Percentiles rank a stretch among this genome's conserved stretches.
Conservation (phyloP, 1,140 invertebrate genomes). For the Semibalanus balanoides region DNA sequence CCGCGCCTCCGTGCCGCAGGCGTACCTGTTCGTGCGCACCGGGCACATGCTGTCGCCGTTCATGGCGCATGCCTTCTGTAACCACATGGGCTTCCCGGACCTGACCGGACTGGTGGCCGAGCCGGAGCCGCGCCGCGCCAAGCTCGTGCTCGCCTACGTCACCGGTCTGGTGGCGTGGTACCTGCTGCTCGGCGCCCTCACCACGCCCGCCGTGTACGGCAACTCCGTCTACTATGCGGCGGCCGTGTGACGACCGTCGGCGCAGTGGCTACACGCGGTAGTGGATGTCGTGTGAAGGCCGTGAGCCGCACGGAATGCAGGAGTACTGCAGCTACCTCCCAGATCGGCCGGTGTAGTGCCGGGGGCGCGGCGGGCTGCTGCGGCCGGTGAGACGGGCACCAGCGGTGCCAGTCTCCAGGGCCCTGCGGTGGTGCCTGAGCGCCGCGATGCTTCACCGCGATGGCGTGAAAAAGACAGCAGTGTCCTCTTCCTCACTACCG, state of each 20-base stretch:
- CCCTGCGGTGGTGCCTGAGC: too few species aligned
- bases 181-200: slow-evolving; percentile 56
- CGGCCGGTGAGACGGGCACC: too few species aligned
- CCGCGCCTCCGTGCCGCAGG: background rate
- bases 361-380: too few species aligned
- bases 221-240: slow-evolving; percentile 32
- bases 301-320: too few species aligned
- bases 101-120: slow-evolving; percentile 57
- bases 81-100: slow-evolving; percentile 90
- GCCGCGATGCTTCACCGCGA: too few species aligned
- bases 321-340: too few species aligned
- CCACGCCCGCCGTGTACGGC: slow-evolving; percentile 55
- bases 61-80: slow-evolving; percentile 82
- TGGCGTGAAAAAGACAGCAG: too few species aligned
- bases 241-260: background rate
- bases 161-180: slow-evolving; percentile 63
- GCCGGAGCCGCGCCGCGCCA: slow-evolving; percentile 42
- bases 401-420: too few species aligned
- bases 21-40: slow-evolving; percentile 23
- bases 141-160: slow-evolving; percentile 51
- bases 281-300: too few species aligned
- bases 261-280: too few species aligned
- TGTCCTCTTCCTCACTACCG: too few species aligned
- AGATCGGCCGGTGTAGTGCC: too few species aligned
- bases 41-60: slow-evolving; percentile 80